Evolutionary conservation across 53 echinoderm and acorn worm species (phyloP), one percentile per base, ranked within the genome.

Genomic region (Crossaster papposus): DNA sequence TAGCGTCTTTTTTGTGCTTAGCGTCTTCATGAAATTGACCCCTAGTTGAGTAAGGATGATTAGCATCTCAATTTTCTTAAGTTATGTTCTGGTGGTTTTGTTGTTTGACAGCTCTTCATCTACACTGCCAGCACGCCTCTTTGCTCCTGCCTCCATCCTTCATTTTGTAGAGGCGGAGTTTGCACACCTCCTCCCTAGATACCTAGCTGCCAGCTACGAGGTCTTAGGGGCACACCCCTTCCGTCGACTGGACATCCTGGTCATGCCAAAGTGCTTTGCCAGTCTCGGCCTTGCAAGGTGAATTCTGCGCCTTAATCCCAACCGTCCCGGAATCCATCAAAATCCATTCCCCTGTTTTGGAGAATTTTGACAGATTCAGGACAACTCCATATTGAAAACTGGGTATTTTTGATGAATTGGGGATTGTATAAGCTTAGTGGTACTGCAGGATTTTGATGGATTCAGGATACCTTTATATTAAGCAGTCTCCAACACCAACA

Each of bases 281-380:
- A 92, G 91, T 35, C 92, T 94, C 80, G 94, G 94, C 51, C 71
- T 94, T 26, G 94, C 94, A 23, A 94, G 94, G 94, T 94, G 78
- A 23, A 74, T 87, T 4, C 31, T 36, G 31, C 28, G 13, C 8
- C 7, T 52, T 52, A 52, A 10, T 52, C 53, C 13, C 53, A n/a
- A n/a, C 53, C 53, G 13, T 7, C 53, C 8, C 7, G 13, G 53
- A 10, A 10, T 52, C 8, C 53, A 52, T n/a, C n/a, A n/a, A n/a
- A n/a, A n/a, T n/a, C n/a, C n/a, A n/a, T n/a, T n/a, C n/a, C n/a
- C n/a, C n/a, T n/a, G n/a, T n/a, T n/a, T n/a, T n/a, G n/a, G n/a
- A n/a, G n/a, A n/a, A n/a, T n/a, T n/a, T n/a, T n/a, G n/a, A n/a
- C n/a, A n/a, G n/a, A n/a, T n/a, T n/a, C n/a, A n/a, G n/a, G n/a